Conservation (phyloP, 2,888 invertebrate species). For the Achlya flavicornis region DNA sequence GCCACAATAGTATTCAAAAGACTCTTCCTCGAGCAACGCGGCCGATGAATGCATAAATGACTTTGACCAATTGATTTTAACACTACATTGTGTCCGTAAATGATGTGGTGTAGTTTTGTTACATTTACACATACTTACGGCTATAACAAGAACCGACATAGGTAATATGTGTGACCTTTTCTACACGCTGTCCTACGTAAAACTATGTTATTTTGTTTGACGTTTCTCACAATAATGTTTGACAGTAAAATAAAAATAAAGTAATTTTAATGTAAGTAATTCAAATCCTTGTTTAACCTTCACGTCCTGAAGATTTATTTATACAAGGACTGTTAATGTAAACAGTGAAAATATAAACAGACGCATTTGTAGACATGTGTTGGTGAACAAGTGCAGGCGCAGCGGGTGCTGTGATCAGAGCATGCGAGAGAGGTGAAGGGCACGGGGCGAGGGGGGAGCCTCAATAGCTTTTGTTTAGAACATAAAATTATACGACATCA, state of each 20-base stretch:
- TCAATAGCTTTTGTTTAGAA: constrained; percentile 80
- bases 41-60: constrained; percentile 68
- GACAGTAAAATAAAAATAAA: constrained; percentile 7
- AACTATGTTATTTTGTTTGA: constrained; percentile 19
- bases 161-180: constrained; percentile 9
- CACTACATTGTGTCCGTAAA: constrained; percentile 60
- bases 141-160: constrained; percentile 41
- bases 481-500: constrained; percentile 82
- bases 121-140: constrained; percentile 43
- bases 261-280: constrained; percentile 13
- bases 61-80: constrained; percentile 81
- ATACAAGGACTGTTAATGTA: constrained; percentile 61
- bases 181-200: constrained; percentile 17
- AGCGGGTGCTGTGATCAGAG: constrained; percentile 50
- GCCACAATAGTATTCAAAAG: constrained; percentile 67
- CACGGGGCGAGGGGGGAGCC: constrained; percentile 35
- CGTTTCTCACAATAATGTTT: constrained; percentile 1
- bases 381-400: constrained; percentile 72
- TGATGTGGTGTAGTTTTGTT: constrained; percentile 48
- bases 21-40: constrained; percentile 52
- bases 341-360: constrained; percentile 75
- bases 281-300: constrained; percentile 53
- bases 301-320: constrained; percentile 60
- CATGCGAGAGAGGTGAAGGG: constrained; percentile 26
- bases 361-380: constrained; percentile 73